A percentile compares a stretch with the other conserved stretches of the same genome.
phyloP scores from a whole-genome alignment of 2,113 vertebrate genomes.

The Suncus etruscus region DNA sequence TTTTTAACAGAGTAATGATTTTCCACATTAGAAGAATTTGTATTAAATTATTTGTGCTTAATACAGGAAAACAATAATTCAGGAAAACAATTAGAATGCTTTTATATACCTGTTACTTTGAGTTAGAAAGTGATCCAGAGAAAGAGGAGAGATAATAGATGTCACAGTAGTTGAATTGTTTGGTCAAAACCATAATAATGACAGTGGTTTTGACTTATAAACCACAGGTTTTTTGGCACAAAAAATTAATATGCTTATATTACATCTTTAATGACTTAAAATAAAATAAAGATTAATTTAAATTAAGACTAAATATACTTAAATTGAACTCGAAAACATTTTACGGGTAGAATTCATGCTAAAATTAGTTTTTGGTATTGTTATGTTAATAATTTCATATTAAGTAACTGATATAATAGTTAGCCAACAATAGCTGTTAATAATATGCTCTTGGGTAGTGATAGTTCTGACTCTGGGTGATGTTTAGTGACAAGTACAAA shows the following conservation, averaged over 20 bases:
- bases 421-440: not conserved
- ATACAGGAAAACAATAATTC: constrained; percentile 18
- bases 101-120: not conserved
- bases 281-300: not conserved
- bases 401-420: not conserved
- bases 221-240: not conserved
- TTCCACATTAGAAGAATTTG: not conserved
- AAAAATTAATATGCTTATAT: constrained; percentile 15
- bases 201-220: constrained; percentile 1
- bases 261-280: constrained; percentile 46
- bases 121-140: not conserved
- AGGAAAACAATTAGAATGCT: constrained; percentile 16
- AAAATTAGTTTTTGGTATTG: constrained; percentile 3
- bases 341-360: constrained; percentile 16
- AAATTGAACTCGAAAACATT: constrained; percentile 35
- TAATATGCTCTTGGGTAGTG: constrained; percentile 21
- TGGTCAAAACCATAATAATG: constrained; percentile 44
- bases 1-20: not conserved
- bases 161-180: not conserved
- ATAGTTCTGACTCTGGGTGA: constrained; percentile 29
- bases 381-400: not conserved
- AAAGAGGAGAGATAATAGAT: constrained; percentile 1
- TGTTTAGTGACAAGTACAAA: not conserved
- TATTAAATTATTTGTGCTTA: constrained; percentile 35
- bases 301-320: constrained; percentile 11